Conservation (phyloP, 2,797 vertebrate species). For the Galagoides demidoff region DNA sequence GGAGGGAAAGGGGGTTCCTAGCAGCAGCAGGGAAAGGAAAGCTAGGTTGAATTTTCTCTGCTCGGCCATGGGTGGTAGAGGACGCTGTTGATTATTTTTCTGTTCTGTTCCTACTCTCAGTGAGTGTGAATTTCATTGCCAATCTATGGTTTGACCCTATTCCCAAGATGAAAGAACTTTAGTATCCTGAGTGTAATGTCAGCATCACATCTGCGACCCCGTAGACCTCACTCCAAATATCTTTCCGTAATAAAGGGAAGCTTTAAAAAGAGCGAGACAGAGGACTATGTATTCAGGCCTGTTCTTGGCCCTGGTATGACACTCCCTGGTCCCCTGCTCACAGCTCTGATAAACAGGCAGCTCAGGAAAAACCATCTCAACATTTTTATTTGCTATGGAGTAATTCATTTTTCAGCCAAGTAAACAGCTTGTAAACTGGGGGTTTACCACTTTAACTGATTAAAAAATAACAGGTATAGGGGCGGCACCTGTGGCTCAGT, state of each 20-base stretch:
- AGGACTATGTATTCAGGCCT: not conserved
- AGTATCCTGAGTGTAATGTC: not conserved
- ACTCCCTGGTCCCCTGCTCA: not conserved
- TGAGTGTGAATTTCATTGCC: not conserved
- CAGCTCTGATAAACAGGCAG: not conserved
- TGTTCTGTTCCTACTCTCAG: not conserved
- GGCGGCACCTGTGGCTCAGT: too few relatives aligned
- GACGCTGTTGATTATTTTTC: not conserved
- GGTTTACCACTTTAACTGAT: constrained; percentile 63
- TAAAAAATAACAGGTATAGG: constrained; percentile 32
- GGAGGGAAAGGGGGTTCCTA: not conserved
- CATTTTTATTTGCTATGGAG: constrained; percentile 59
- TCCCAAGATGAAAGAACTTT: not conserved
- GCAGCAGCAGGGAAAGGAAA: not conserved
- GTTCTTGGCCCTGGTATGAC: not conserved
- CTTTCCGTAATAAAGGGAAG: not conserved
- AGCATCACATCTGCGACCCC: not conserved
- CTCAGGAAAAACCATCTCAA: constrained; percentile 21
- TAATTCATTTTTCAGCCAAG: constrained; percentile 64
- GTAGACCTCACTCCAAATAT: not conserved
- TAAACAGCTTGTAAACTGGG: constrained; percentile 62
- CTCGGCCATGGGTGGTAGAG: not conserved
- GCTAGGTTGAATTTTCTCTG: not conserved
- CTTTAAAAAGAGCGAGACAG: not conserved
- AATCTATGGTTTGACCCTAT: not conserved